These are phyloP conservation scores for Ophioderma brevispina DNA, from an alignment of 35 echinoderm and acorn worm species.

Conservation along the genomic window DNA sequence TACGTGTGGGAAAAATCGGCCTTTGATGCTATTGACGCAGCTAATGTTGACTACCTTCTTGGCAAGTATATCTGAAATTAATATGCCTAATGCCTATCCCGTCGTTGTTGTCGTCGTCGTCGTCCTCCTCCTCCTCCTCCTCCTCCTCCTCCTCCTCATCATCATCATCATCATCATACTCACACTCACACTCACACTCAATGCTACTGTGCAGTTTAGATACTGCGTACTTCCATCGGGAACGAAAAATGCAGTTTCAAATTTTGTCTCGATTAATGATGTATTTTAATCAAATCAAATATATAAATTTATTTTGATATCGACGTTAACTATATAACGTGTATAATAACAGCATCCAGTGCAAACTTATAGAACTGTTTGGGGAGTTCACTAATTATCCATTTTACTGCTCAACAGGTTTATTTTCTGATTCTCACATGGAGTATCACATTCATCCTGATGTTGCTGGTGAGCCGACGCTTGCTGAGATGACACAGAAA, in stretches of 20 bases:
- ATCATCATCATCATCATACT: too few relatives aligned
- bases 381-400: too few relatives aligned
- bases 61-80: slow-evolving; percentile 10
- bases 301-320: too few relatives aligned
- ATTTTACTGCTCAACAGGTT: slow-evolving; percentile 19
- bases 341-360: too few relatives aligned
- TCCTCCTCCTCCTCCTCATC: too few relatives aligned
- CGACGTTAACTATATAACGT: too few relatives aligned
- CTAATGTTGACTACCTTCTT: slow-evolving; percentile 18
- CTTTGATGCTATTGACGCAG: slow-evolving; percentile 31
- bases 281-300: too few relatives aligned
- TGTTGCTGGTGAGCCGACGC: slow-evolving; percentile 53
- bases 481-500: slow-evolving; percentile 74
- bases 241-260: too few relatives aligned
- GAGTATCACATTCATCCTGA: slow-evolving; percentile 56
- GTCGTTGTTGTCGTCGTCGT: too few relatives aligned
- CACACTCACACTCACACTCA: background rate
- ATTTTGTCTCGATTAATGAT: too few relatives aligned
- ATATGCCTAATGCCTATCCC: too few relatives aligned
- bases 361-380: too few relatives aligned
- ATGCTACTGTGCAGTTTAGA: background rate
- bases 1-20: slow-evolving; percentile 48
- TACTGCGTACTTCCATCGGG: background rate
- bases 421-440: slow-evolving; percentile 70
- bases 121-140: background rate